These are phyloP conservation scores for Smittia aterrima DNA, from an alignment of 2,888 invertebrate genomes.

Conservation along the genomic window DNA sequence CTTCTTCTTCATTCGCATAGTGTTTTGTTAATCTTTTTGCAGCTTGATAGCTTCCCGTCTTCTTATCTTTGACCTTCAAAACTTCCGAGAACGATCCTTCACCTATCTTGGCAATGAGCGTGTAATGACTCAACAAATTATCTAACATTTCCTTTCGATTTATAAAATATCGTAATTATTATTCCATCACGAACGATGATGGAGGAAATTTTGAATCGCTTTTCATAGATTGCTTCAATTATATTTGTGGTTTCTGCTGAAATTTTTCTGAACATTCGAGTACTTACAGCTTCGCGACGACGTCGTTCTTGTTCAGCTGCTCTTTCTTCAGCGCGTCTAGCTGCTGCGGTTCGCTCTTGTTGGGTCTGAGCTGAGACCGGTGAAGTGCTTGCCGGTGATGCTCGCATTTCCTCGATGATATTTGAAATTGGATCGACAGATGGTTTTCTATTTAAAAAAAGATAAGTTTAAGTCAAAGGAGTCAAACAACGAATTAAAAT, in stretches of 20 bases:
- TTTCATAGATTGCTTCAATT: neutral
- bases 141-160: neutral
- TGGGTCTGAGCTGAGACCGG: slow-evolving; percentile 47
- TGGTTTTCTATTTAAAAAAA: slow-evolving; percentile 36
- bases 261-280: neutral
- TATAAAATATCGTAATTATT: neutral
- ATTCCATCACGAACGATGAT: neutral
- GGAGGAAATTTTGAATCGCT: neutral
- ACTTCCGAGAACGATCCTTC: slow-evolving; percentile 71
- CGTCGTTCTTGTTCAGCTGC: slow-evolving; percentile 87
- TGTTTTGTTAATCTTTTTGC: slow-evolving; percentile 57
- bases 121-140: slow-evolving; percentile 50
- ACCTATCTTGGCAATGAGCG: slow-evolving; percentile 63
- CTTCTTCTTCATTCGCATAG: slow-evolving; percentile 53
- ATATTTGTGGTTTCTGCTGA: neutral
- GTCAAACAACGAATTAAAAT: neutral
- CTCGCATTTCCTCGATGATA: slow-evolving; percentile 52
- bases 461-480: neutral
- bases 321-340: slow-evolving; percentile 74
- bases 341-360: slow-evolving; percentile 46
- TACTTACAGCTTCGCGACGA: slow-evolving; percentile 85
- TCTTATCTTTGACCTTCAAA: slow-evolving; percentile 62
- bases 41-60: slow-evolving; percentile 59
- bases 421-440: slow-evolving; percentile 45
- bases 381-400: slow-evolving; percentile 47